Evolutionary conservation across 2,113 vertebrate genomes (phyloP).

Genomic region (Ceyx margarethae): DNA sequence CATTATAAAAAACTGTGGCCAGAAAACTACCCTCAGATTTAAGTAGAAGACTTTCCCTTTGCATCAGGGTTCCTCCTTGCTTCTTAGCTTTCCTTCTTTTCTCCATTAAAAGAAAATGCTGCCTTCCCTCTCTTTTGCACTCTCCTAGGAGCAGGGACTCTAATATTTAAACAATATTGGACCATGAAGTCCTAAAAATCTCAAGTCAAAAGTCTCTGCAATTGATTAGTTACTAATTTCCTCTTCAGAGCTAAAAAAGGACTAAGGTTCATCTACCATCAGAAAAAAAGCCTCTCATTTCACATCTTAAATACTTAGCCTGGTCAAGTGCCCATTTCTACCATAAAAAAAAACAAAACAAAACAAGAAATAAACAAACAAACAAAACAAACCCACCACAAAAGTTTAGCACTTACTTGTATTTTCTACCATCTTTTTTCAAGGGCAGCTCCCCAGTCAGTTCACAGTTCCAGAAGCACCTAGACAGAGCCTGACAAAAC

Average conservation of each 20-base stretch:
- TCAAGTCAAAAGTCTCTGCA: neutral
- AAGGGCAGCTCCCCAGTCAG: too few species aligned
- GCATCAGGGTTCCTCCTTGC: neutral
- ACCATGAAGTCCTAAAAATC: neutral
- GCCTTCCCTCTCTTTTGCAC: neutral
- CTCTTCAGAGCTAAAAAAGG: neutral
- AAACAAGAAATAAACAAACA: too few species aligned
- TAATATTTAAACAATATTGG: neutral
- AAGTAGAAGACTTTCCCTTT: neutral
- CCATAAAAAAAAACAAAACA: too few species aligned
- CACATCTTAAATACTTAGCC: neutral
- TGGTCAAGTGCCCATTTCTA: neutral
- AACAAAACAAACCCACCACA: too few species aligned
- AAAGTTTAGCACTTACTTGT: too few species aligned
- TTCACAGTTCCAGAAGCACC: too few species aligned
- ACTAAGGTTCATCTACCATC: neutral
- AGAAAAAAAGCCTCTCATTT: neutral
- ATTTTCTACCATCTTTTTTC: too few species aligned
- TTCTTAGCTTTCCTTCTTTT: neutral
- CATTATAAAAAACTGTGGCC: neutral
- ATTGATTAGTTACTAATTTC: neutral
- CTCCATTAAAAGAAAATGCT: neutral
- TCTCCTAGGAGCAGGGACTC: neutral
- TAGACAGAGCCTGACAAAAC: too few species aligned
- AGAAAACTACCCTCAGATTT: neutral